Conservation (phyloP, 2,888 invertebrate genomes). For the Synanthedon tipuliformis region DNA sequence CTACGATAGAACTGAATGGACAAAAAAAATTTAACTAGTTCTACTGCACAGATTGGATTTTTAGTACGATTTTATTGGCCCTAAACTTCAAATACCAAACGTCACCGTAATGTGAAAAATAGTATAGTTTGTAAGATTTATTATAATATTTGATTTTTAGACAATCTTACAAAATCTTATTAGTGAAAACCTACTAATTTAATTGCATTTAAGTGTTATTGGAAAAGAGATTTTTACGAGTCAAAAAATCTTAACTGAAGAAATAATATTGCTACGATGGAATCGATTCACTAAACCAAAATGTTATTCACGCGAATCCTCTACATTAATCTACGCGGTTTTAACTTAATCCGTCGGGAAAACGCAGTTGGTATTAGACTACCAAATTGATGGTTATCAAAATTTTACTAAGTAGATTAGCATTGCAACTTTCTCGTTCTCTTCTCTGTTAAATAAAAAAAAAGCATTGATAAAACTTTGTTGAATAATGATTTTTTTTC, state of each 20-base stretch:
- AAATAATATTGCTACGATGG: not conserved
- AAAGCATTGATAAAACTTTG: too few relatives aligned
- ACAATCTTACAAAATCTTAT: too few relatives aligned
- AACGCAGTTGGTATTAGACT: conserved; percentile 2
- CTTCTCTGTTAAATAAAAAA: not conserved
- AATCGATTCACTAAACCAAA: not conserved
- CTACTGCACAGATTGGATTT: too few relatives aligned
- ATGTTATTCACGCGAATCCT: not conserved
- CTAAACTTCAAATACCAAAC: too few relatives aligned
- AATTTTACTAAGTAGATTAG: not conserved
- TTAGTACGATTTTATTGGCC: too few relatives aligned
- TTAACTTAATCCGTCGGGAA: conserved; percentile 14
- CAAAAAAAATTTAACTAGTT: too few relatives aligned
- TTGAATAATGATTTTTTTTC: too few relatives aligned
- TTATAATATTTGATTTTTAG: too few relatives aligned
- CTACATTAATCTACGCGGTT: conserved; percentile 15
- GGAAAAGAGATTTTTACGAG: not conserved
- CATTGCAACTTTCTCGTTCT: not conserved
- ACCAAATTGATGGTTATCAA: not conserved
- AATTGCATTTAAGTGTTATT: not conserved
- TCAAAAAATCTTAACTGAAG: not conserved
- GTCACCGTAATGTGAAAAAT: too few relatives aligned
- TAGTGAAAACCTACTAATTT: too few relatives aligned
- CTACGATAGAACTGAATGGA: too few relatives aligned
- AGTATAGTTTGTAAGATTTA: too few relatives aligned